A percentile compares a stretch with the other conserved stretches of the same genome.
These are phyloP conservation scores for Cephalotes varians DNA, from an alignment of 2,888 invertebrate species.

Conservation along the genomic window DNA sequence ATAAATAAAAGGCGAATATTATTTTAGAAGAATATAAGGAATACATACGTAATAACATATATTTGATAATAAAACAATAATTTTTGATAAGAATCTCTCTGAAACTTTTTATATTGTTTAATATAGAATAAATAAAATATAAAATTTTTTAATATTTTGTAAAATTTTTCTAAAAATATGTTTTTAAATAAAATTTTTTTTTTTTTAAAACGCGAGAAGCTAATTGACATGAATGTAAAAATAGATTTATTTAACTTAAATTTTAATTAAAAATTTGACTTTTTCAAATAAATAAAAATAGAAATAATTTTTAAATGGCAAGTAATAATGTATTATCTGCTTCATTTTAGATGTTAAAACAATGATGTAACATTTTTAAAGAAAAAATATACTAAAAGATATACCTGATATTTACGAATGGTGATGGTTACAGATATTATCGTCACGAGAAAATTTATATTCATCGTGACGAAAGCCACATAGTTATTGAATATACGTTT, in stretches of 20 bases:
- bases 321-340: neutral
- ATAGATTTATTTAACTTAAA: neutral
- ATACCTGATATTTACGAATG: conserved; percentile 10
- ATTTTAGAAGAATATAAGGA: neutral
- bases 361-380: neutral
- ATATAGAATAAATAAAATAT: neutral
- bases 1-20: neutral
- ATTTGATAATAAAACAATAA: neutral
- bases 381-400: too few relatives aligned
- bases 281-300: conserved; percentile 1
- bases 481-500: neutral
- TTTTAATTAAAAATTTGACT: neutral
- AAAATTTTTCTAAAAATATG: neutral
- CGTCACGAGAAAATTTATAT: neutral
- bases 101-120: neutral
- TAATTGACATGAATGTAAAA: neutral
- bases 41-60: neutral
- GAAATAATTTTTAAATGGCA: neutral
- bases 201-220: neutral
- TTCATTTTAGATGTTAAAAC: neutral
- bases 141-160: neutral
- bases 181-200: neutral
- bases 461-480: neutral
- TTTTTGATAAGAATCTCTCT: neutral
- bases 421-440: conserved; percentile 14